Evolutionary conservation across 2,797 vertebrate genomes (phyloP).

Genomic region (Glyptemys insculpta): DNA sequence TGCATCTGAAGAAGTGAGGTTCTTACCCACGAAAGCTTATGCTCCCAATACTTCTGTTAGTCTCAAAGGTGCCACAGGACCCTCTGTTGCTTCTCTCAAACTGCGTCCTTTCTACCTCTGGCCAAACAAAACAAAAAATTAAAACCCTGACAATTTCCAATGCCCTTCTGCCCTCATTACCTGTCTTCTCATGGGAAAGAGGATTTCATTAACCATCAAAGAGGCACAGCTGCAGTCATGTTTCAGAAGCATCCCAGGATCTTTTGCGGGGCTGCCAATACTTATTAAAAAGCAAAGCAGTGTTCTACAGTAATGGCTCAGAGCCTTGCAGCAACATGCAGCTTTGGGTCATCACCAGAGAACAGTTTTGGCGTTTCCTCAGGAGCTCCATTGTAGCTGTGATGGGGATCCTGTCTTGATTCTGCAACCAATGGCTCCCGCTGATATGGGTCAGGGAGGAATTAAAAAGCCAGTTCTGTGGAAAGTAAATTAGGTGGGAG

Average conservation of each 20-base stretch:
- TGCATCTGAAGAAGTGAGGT: too few relatives aligned
- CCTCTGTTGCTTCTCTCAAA: too few relatives aligned
- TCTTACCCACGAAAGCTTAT: too few relatives aligned
- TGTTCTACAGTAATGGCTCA: background rate
- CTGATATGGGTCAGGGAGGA: background rate
- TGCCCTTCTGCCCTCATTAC: constrained; percentile 37
- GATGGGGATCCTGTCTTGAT: constrained; percentile 16
- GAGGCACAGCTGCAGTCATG: background rate
- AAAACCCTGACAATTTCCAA: constrained; percentile 61
- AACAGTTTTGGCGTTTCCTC: constrained; percentile 29
- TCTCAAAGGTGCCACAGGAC: too few relatives aligned
- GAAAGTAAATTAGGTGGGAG: constrained; percentile 8
- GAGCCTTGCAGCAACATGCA: constrained; percentile 8
- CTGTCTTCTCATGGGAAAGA: constrained; percentile 48
- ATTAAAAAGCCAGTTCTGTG: constrained; percentile 41
- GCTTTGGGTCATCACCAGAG: constrained; percentile 59
- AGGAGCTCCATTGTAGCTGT: background rate
- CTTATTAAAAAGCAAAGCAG: background rate
- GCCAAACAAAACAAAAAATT: constrained; percentile 64
- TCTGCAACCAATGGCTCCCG: background rate
- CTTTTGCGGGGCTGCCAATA: constrained; percentile 29
- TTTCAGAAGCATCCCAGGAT: constrained; percentile 31
- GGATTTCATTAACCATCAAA: constrained; percentile 44
- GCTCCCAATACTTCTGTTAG: too few relatives aligned
- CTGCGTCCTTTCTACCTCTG: constrained; percentile 66